Base-by-base conservation (phyloP, 2,888 invertebrate genomes). In the Orchestes rusci region DNA sequence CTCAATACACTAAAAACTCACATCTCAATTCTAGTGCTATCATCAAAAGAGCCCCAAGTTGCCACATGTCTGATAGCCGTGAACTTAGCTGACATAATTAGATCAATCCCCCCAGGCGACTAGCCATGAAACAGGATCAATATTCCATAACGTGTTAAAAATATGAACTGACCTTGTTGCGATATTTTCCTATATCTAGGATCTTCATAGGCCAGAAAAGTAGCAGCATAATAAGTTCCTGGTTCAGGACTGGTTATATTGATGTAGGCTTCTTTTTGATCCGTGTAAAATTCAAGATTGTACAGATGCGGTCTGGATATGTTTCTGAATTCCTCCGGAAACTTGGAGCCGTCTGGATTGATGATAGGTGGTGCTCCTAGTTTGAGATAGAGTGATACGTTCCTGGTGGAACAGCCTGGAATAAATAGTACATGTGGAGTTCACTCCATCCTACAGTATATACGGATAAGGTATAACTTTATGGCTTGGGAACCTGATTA, bases 311-410 rank as follows among this genome's bases (percentile, higher is more conserved):
- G 62, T 50, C 71, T 62, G 20, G 60, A 57, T 13, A 62, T 53
- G 43, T 66, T 61, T 33, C 60, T 60, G 49, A 68, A 66, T 36
- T 55, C 53, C 39, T 56, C 46, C 7, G 87, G 85, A 59, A 86
- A 85, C 34, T 77, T 74, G 32, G 87, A 82, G 49, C 84, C 84
- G 61, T 89, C 86, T 2, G 89, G 86, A 61, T 80, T 82, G 46
- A 91, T 79, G 3, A 90, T 81, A 16, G 92, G 91, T 59, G 84
- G 82, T 34, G 89, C 82, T 12, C 85, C 86, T 55, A 83, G 79
- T 63, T 90, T 90, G 41, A 92, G 66, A 60, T 83, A 78, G 56
- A 82, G 70, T 53, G 80, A 71, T 38, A 86, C 79, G 57, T 81
- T 75, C 54, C 64, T 57, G 7, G 59, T 50, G 30, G 53, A 51